Conservation (phyloP, 2,797 vertebrate genomes). For the Florisuga fusca region DNA sequence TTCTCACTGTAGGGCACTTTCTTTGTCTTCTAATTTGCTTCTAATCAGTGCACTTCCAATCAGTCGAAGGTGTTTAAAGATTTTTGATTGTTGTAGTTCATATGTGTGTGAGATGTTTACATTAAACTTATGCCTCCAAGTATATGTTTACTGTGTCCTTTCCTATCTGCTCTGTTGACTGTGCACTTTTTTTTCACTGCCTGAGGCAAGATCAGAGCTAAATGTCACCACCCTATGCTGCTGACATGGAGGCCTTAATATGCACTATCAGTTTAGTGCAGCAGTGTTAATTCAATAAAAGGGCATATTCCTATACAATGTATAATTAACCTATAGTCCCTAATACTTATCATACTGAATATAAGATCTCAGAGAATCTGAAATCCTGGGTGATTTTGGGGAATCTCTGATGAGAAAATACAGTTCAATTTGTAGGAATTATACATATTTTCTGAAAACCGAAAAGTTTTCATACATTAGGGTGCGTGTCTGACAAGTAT, state of each 20-base stretch:
- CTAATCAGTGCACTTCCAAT: neutral
- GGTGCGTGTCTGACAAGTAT: neutral
- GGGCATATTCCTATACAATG: neutral
- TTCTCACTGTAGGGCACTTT: neutral
- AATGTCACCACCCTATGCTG: neutral
- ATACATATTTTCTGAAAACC: neutral
- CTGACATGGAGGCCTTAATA: neutral
- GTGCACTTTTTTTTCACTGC: neutral
- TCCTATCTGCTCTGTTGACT: neutral
- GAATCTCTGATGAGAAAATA: conserved; percentile 11
- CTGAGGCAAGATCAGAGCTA: neutral
- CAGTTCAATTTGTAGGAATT: conserved; percentile 2
- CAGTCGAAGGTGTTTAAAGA: neutral
- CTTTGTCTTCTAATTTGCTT: neutral
- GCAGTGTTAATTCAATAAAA: neutral
- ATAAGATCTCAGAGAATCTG: neutral
- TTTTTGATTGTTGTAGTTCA: neutral
- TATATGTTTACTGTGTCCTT: neutral
- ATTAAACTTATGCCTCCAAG: neutral
- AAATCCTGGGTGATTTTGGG: neutral
- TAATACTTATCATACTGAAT: neutral
- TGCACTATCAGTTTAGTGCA: neutral
- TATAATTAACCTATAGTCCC: neutral
- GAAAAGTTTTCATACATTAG: neutral
- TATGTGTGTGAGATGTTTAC: neutral